Conservation (phyloP, 2,113 vertebrate genomes). For the Brachionichthys hirsutus region DNA sequence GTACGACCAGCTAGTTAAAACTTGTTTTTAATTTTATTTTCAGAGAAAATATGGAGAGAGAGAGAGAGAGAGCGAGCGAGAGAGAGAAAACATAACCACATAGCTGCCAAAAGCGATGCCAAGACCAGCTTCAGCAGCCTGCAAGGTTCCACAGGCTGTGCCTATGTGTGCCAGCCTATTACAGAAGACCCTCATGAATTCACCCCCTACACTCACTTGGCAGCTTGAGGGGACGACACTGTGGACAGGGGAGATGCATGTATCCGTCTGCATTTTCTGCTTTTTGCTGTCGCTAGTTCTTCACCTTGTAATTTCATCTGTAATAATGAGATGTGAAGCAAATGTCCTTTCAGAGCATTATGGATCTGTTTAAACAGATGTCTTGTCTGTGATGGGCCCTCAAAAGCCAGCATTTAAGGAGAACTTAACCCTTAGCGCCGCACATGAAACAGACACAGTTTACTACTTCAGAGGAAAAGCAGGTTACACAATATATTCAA, state of each 20-base stretch:
- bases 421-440: not conserved
- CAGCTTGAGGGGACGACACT: conserved; percentile 64
- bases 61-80: not conserved
- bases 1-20: conserved; percentile 87
- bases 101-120: conserved; percentile 72
- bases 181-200: conserved; percentile 68
- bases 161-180: conserved; percentile 66
- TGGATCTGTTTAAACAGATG: conserved; percentile 51
- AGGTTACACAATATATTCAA: conserved; percentile 56
- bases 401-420: conserved; percentile 15
- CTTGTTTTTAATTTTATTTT: conserved; percentile 62
- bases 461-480: conserved; percentile 53
- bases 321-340: conserved; percentile 60
- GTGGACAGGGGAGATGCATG: conserved; percentile 43
- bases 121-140: conserved; percentile 67
- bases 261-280: conserved; percentile 54
- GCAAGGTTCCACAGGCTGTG: conserved; percentile 66
- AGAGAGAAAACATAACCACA: conserved; percentile 74
- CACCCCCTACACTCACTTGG: conserved; percentile 58
- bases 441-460: conserved; percentile 36
- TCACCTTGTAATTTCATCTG: conserved; percentile 50
- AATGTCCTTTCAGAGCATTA: conserved; percentile 61
- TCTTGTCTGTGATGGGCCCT: conserved; percentile 23
- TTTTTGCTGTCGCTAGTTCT: conserved; percentile 34
- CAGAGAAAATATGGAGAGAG: conserved; percentile 60